Base-by-base conservation (phyloP, 2,888 invertebrate genomes). In the Ptilodon capucinus region DNA sequence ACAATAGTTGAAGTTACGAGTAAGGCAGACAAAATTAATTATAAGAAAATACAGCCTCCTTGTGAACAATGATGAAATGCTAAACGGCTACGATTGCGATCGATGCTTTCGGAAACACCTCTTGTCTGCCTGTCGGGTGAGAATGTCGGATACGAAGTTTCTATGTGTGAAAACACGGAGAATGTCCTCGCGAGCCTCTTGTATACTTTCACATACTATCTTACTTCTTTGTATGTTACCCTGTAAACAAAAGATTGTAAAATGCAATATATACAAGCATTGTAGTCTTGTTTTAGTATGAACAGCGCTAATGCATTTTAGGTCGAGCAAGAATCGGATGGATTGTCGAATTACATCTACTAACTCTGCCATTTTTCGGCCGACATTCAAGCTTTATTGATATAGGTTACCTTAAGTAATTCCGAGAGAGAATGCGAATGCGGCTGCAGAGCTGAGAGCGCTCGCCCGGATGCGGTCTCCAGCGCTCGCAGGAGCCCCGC, bases 211-310 rank as follows among this genome's bases (percentile, higher is more conserved):
- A 57, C 96, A 95, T 36, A 98, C 96, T 54, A 98, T 95, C 91
- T 96, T 97, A 81, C 97, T 97, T 44, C 98, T 93, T 87, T 99
- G 98, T 81, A 98, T 95, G 84, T 98, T 98, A 42, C 98, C 98
- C 96, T 98, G 92, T 18, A 56, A 55, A 32, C 23, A 14, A 32
- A 2, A 32, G 8, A 9, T 25, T 9, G 8, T 9, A 25, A 8
- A 9, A 25, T 9, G 2, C n/a, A 8, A 25, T 25, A 8, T 25
- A 9, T 25, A 25, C 9, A 25, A n/a, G 23, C 8, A 5, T 8
- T 28, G n/a, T 28, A 11, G 21, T 2, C 21, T 21, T 7, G 21
- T 21, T 21, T n/a, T 21, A 21, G 21, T 21, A 21, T 21, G 7
- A 21, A 21, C 7, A 21, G 7, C 7, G 21, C 4, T 21, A 21